Conservation (phyloP, 1,140 invertebrate species). For the Phymastichus coffea region DNA sequence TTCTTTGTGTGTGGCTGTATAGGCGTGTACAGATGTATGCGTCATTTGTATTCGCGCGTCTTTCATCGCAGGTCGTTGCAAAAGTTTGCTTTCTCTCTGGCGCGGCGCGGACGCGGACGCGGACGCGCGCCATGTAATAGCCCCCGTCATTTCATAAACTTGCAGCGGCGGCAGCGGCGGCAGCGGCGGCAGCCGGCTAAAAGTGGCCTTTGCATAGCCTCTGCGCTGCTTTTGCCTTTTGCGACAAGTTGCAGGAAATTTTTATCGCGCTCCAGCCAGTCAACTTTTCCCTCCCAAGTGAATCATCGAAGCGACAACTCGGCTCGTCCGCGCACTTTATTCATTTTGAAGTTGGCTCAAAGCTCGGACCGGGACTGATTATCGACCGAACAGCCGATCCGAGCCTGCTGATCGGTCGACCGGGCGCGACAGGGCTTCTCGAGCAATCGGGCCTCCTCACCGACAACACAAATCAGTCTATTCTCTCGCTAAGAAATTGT, state of each 20-base stretch:
- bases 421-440: too few relatives aligned
- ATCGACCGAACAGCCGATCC: too few relatives aligned
- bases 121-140: conserved; percentile 10
- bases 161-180: not conserved
- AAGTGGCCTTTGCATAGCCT: too few relatives aligned
- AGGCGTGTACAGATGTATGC: not conserved
- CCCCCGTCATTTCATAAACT: conserved; percentile 26
- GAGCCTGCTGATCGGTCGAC: too few relatives aligned
- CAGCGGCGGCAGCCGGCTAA: not conserved
- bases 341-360: too few relatives aligned
- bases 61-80: conserved; percentile 10
- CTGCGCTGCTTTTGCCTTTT: not conserved
- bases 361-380: too few relatives aligned
- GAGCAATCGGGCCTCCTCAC: too few relatives aligned
- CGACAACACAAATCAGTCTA: not conserved
- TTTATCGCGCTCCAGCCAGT: not conserved
- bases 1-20: too few relatives aligned
- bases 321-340: too few relatives aligned
- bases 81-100: too few relatives aligned
- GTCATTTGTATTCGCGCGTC: conserved; percentile 20
- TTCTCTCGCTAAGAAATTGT: conserved; percentile 11
- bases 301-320: conserved; percentile 12
- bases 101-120: too few relatives aligned
- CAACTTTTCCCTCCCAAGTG: conserved; percentile 3
- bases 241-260: not conserved